phyloP scores from a whole-genome alignment of 37 sponge, comb jelly and placozoan genomes.

The Spongia lamella region DNA sequence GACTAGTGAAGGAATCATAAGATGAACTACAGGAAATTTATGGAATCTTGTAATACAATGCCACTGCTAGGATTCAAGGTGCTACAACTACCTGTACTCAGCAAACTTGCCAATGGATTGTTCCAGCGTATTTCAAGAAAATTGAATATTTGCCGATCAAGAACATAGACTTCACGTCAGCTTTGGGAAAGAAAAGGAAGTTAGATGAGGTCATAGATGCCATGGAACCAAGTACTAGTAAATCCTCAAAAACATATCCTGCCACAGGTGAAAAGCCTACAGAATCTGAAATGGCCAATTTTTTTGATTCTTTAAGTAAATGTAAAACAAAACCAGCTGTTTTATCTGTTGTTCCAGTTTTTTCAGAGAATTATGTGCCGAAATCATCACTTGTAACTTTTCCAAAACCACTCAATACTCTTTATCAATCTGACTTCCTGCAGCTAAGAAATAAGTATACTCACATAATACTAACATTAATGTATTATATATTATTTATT shows the following conservation, averaged over 20 bases:
- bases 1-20: too few species aligned
- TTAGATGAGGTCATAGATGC: too few species aligned
- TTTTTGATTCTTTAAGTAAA: neutral
- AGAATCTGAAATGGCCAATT: neutral
- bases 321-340: slow-evolving; percentile 25
- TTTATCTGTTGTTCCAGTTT: slow-evolving; percentile 26
- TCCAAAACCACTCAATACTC: slow-evolving; percentile 18
- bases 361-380: slow-evolving; percentile 19
- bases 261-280: too few species aligned
- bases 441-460: too few species aligned
- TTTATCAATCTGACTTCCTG: neutral
- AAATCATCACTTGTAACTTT: slow-evolving; percentile 1
- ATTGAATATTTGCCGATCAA: too few species aligned
- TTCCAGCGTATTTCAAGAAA: too few species aligned
- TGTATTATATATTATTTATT: too few species aligned
- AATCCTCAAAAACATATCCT: neutral
- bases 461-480: too few species aligned
- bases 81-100: too few species aligned
- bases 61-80: slow-evolving; percentile 8
- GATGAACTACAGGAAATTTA: too few species aligned
- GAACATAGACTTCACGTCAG: slow-evolving; percentile 25
- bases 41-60: neutral
- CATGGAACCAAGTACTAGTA: slow-evolving; percentile 11
- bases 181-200: too few species aligned
- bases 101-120: too few species aligned